Conservation (phyloP, 2,113 vertebrate species). For the Podocnemis expansa region DNA sequence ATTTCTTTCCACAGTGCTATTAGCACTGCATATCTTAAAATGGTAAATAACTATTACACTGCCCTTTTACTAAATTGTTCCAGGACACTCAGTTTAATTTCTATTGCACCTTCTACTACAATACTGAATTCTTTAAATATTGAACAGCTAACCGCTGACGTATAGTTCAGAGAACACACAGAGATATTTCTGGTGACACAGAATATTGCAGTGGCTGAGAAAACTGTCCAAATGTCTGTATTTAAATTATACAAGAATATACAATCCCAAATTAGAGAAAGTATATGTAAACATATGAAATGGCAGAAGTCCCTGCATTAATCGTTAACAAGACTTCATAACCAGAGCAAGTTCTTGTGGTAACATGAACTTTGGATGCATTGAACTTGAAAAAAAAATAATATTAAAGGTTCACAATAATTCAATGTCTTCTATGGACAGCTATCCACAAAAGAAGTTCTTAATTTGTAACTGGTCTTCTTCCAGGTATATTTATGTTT, state of each 20-base stretch:
- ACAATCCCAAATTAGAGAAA: constrained; percentile 67
- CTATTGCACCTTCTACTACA: constrained; percentile 13
- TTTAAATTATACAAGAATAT: constrained; percentile 67
- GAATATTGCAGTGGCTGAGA: constrained; percentile 42
- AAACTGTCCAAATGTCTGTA: constrained; percentile 63
- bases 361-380: constrained; percentile 59
- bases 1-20: background rate
- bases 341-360: constrained; percentile 43
- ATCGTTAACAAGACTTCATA: constrained; percentile 68
- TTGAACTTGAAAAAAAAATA: constrained; percentile 55
- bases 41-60: constrained; percentile 1
- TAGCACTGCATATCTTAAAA: background rate
- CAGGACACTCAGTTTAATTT: constrained; percentile 32
- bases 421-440: background rate
- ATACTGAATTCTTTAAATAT: constrained; percentile 47
- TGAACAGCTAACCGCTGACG: constrained; percentile 35
- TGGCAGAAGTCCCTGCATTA: constrained; percentile 66
- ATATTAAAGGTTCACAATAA: background rate
- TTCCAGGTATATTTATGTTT: background rate
- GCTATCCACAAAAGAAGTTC: background rate
- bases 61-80: constrained; percentile 40
- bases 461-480: constrained; percentile 18
- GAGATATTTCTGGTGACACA: constrained; percentile 49
- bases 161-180: constrained; percentile 20
- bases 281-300: constrained; percentile 62